Base-by-base conservation (phyloP, 2,113 vertebrate species). In the Saccopteryx bilineata region DNA sequence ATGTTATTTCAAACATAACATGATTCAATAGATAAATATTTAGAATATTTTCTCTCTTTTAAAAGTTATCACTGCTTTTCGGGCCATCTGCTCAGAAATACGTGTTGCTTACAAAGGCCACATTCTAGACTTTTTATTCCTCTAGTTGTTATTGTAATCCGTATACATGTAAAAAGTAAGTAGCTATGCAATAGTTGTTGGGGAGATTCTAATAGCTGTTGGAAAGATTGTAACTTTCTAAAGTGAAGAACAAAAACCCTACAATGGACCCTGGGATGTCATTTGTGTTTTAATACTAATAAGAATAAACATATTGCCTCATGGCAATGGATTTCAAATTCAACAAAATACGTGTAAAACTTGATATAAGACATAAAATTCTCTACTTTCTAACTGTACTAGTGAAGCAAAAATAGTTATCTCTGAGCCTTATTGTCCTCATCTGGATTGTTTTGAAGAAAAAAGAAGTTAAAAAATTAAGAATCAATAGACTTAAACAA, bases 11-110 rank as follows among this genome's bases (percentile, higher is more conserved):
- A 96, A 69, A 84, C 80, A 80, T 79, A 94, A 72, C 10, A 66
- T 79, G 69, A 86, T 86, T 63, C 80, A 76, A 84, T 66, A 68
- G 13, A 88, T n/a, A 93, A 96, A 78, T 68, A 82, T 60, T 78
- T 93, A 60, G 7, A 1, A 60, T 82, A 46, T 90, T 76, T 60
- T 71, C 17, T 76, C 46, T 66, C 8, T 90, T 46, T 92, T 74
- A 80, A 92, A 84, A 68, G 76, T 75, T 9, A 26, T 39, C 74
- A 82, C 90, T 69, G 17, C 17, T 31, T 82, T 76, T 7, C 5
- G 63, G 13, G 21, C 33, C 54, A 82, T 80, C n/a, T 80, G 46
- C n/a, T 87, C 76, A 88, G 80, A 80, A 93, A 92, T 85, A 56
- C 15, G 17, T 78, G 24, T 85, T 87, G 50, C 18, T 80, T 95